phyloP scores from a whole-genome alignment of 2,888 invertebrate genomes.

The Yponomeuta cagnagella region DNA sequence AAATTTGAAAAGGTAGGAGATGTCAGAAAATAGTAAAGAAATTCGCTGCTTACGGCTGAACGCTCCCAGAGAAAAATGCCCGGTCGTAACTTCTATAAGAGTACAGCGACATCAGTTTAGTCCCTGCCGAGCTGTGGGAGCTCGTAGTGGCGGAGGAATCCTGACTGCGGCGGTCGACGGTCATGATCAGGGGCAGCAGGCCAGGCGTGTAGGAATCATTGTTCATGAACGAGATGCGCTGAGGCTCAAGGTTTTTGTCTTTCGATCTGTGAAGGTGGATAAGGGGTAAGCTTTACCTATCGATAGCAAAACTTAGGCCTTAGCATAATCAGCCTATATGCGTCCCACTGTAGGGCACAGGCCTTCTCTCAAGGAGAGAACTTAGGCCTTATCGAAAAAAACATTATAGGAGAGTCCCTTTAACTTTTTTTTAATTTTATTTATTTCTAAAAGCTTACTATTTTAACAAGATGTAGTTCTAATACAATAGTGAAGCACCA shows the following conservation, averaged over 20 bases:
- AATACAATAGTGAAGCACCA: no score
- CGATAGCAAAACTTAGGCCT: not conserved
- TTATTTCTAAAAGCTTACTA: no score
- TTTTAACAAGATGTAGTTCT: no score
- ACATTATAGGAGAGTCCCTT: no score
- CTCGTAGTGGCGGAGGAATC: not conserved
- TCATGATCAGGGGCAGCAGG: conserved; percentile 25
- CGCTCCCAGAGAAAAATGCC: not conserved
- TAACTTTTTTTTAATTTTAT: no score
- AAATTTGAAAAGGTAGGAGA: no score
- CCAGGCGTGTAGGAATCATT: conserved; percentile 17
- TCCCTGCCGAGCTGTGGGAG: conserved; percentile 13
- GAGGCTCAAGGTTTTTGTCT: conserved; percentile 31
- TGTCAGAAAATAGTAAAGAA: no score
- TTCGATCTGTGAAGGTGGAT: conserved; percentile 28
- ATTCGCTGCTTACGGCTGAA: not conserved
- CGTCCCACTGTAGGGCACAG: no score
- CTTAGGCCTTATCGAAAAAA: no score
- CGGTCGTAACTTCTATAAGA: conserved; percentile 15
- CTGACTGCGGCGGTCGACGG: conserved; percentile 10
- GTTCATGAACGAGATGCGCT: conserved; percentile 57
- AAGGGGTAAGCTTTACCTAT: not conserved
- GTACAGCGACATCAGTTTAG: conserved; percentile 16
- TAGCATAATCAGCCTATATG: no score
- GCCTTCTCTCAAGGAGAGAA: no score